Base-by-base conservation (phyloP, 2,113 vertebrate species). In the Thymallus thymallus region DNA sequence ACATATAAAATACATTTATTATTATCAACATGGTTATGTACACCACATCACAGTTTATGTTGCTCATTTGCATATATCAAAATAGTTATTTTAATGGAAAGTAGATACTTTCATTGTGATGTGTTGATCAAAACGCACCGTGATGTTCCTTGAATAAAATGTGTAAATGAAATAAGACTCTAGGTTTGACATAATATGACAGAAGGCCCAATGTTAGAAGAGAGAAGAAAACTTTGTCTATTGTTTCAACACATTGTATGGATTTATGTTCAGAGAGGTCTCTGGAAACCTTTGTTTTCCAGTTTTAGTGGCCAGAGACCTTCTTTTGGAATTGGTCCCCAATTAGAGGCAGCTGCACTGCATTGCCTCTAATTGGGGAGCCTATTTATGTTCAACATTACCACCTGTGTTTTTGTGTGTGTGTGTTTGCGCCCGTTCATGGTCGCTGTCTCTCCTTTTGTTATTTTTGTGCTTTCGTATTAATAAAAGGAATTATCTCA, bases 11-110 rank as follows among this genome's bases (percentile, higher is more conserved):
- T 86, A 10, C 82, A 82, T 73, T 35, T 78, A 81, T 87, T 84
- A 84, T 86, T 85, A 84, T 80, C 76, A 79, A 80, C 80, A 81
- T 85, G 83, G 82, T 79, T 85, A 85, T 81, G 72, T 80, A 83
- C 70, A 74, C 78, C 73, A 35, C 71, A 82, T 76, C 22, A 64
- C 68, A 46, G 2, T 48, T 80, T 64, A 66, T 63, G 60, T 80
- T 63, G 18, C 24, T 56, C 64, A 67, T 67, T 67, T n/a, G 18
- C 64, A 9, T 20, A 55, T 41, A 41, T 55, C 1, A 55, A 41
- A 41, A 41, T 41, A 41, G 9, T 41, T 41, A 41, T 41, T 41
- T 41, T 9, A 10, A 41, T 41, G 4, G 20, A 55, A 55, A 55
- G 5, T 6, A 55, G 51, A 12, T 1, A 55, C 1, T 20, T 18